Evolutionary conservation across 2,888 invertebrate species (phyloP), one percentile per base, ranked within the genome.

Genomic region (Lobophora halterata): DNA sequence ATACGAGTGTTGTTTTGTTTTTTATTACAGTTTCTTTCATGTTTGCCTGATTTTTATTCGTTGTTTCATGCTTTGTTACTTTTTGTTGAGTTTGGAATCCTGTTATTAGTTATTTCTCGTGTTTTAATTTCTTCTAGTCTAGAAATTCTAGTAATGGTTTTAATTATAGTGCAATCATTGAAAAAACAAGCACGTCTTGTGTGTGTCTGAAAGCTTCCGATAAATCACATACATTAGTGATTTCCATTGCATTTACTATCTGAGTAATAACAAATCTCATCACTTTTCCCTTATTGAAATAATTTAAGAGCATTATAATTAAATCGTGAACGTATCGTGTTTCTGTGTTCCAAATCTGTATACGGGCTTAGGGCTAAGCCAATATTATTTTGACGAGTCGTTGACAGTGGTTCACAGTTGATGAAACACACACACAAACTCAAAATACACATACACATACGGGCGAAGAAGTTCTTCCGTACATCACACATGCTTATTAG

Each of bases 361-460:
- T 71, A 69, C 73, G 69, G 65, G 72, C 66, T 67, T 71, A 55
- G 68, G 69, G 73, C 68, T 80, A 81, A 83, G 79, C 82, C 78
- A 82, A 82, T 83, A 79, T 80, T 82, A 83, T 83, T 86, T 85
- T 83, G 83, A 86, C 79, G 82, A 83, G 83, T 81, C 80, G 83
- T 79, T 83, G 85, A 85, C 85, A 86, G 82, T 83, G 83, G 83
- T 81, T 85, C 76, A 79, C 77, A 78, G 76, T 79, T 79, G 79
- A 80, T 78, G 85, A 77, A 79, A 80, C 78, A 68, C 66, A 70
- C 74, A 53, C 79, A 78, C 74, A 74, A 74, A 70, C 40, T 35
- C 42, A 52, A 64, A 33, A 26, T 21, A 25, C 29, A 9, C n/a
- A n/a, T n/a, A 20, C 71, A 36, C 71, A 74, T 70, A 74, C 68